These are phyloP conservation scores for Daktulosphaira vitifoliae DNA, from an alignment of 1,140 invertebrate species.

Conservation along the genomic window DNA sequence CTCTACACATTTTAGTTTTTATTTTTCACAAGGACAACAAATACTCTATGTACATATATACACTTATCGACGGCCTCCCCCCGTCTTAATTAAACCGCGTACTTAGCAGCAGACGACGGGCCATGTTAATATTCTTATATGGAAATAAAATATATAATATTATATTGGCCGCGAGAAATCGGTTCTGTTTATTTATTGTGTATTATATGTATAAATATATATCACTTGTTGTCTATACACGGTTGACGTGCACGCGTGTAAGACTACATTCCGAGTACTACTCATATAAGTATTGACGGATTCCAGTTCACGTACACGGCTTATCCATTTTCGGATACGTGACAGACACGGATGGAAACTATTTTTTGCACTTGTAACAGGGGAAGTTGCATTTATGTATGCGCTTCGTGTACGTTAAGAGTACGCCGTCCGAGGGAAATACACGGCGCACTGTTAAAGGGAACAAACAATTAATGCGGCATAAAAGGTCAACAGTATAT, in stretches of 20 bases:
- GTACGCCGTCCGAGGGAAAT: not conserved
- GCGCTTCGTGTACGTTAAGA: not conserved
- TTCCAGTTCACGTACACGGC: slow-evolving; percentile 13
- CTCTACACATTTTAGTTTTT: too few relatives aligned
- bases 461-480: slow-evolving; percentile 21
- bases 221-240: not conserved
- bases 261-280: slow-evolving; percentile 12
- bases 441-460: slow-evolving; percentile 3
- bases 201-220: too few relatives aligned
- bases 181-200: not conserved
- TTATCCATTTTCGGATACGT: slow-evolving; percentile 29
- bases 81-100: slow-evolving; percentile 19
- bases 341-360: slow-evolving; percentile 28
- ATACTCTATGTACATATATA: not conserved
- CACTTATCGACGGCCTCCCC: not conserved
- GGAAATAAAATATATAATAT: too few relatives aligned
- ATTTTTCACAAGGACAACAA: too few relatives aligned
- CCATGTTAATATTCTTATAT: too few relatives aligned
- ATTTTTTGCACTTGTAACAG: not conserved
- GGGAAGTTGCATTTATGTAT: slow-evolving; percentile 26
- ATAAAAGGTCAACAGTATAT: slow-evolving; percentile 1
- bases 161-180: not conserved
- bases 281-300: slow-evolving; percentile 7
- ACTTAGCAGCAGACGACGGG: too few relatives aligned
- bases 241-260: slow-evolving; percentile 1